These are phyloP conservation scores for Sebastes goodei DNA, from an alignment of 2,797 vertebrate species.

Conservation along the genomic window DNA sequence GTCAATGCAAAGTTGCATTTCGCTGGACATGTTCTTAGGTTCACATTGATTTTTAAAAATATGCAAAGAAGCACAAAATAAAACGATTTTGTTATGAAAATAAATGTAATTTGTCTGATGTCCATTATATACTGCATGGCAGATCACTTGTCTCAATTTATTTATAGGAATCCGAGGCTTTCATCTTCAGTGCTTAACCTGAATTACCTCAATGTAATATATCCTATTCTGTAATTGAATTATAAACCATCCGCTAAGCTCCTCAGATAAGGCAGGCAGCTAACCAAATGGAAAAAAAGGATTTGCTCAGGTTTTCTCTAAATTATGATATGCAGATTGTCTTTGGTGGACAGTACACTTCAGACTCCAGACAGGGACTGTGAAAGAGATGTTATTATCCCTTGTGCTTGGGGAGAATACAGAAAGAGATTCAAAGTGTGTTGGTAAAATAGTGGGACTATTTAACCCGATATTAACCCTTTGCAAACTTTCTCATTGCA, in stretches of 20 bases:
- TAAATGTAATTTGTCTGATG: not conserved
- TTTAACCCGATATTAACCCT: conserved; percentile 40
- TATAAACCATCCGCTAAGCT: conserved; percentile 61
- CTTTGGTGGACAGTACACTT: conserved; percentile 44
- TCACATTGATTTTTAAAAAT: not conserved
- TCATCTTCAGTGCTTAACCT: conserved; percentile 61
- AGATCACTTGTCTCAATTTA: conserved; percentile 44
- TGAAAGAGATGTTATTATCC: conserved; percentile 29
- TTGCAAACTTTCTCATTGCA: conserved; percentile 1
- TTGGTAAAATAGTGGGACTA: not conserved
- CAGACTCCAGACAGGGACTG: conserved; percentile 38
- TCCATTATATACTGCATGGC: not conserved
- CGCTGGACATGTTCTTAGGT: not conserved
- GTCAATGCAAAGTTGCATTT: not conserved
- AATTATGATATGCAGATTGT: conserved; percentile 64
- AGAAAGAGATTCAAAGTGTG: not conserved
- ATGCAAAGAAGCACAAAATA: not conserved
- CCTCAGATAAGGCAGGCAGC: conserved; percentile 63
- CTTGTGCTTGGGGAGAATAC: conserved; percentile 17
- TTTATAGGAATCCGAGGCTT: conserved; percentile 37
- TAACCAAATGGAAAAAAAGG: conserved; percentile 57
- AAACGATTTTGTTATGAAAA: not conserved
- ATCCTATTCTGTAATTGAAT: conserved; percentile 69
- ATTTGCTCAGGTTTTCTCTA: conserved; percentile 71
- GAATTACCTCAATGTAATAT: conserved; percentile 63